Evolutionary conservation across 2,113 vertebrate species (phyloP).

Genomic region (Nibea albiflora): DNA sequence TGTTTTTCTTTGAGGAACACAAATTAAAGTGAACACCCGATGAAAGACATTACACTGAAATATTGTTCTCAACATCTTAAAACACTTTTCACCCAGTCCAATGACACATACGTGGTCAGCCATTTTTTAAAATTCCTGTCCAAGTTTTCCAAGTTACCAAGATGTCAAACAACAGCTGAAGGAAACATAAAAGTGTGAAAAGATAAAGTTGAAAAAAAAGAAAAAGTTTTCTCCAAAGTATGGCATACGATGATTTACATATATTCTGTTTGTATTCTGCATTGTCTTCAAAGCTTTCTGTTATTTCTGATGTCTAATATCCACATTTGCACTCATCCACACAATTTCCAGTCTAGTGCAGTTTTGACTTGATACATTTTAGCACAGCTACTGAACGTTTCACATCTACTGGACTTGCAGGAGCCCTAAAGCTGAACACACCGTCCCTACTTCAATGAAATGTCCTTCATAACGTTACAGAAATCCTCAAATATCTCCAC

Average conservation of each 20-base stretch:
- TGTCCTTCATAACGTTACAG: slow-evolving; percentile 47
- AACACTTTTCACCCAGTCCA: background rate
- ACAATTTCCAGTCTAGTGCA: slow-evolving; percentile 22
- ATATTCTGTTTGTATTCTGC: background rate
- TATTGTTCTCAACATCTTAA: background rate
- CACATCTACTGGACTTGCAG: slow-evolving; percentile 19
- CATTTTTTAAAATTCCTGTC: background rate
- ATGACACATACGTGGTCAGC: background rate
- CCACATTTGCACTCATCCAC: background rate
- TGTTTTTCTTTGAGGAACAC: background rate
- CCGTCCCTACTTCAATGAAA: slow-evolving; percentile 12
- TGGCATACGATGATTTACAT: background rate
- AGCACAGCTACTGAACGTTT: slow-evolving; percentile 5
- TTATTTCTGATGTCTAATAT: slow-evolving; percentile 17
- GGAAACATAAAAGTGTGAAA: background rate
- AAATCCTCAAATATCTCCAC: slow-evolving; percentile 7
- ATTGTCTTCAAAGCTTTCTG: background rate
- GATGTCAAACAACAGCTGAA: background rate
- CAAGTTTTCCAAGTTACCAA: background rate
- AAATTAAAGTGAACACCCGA: too few species aligned
- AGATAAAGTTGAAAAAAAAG: too few species aligned
- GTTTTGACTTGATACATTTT: slow-evolving; percentile 1
- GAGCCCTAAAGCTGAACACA: background rate
- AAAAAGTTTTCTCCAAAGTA: background rate
- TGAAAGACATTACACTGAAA: background rate